Conservation (phyloP, 92 coral and sea anemone species). For the Desmophyllum pertusum region DNA sequence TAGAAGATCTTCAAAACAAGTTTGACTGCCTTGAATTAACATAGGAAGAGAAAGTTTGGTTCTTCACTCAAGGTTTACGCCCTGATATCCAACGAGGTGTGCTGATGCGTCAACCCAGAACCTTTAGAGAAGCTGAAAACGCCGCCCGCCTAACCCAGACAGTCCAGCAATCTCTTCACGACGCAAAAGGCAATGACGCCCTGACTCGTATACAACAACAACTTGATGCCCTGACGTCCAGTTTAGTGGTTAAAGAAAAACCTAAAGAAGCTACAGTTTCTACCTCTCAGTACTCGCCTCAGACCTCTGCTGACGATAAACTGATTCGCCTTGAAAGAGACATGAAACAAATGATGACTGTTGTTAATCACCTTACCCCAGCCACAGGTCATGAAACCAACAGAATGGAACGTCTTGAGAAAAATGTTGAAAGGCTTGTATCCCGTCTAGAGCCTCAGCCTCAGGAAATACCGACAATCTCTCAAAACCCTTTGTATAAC, state of each 20-base stretch:
- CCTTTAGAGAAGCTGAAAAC: background rate
- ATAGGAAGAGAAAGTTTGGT: background rate
- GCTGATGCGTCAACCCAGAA: background rate
- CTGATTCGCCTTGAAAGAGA: no score
- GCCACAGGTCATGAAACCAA: no score
- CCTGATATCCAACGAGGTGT: background rate
- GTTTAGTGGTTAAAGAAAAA: background rate
- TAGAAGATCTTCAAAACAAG: background rate
- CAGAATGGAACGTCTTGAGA: no score
- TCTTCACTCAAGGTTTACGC: slow-evolving; percentile 2
- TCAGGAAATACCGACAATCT: no score
- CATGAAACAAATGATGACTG: background rate
- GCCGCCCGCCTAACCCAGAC: background rate
- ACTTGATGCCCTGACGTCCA: background rate
- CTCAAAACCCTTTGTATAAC: no score
- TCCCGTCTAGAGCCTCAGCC: no score
- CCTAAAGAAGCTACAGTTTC: background rate
- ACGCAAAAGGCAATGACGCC: background rate
- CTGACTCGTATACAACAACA: background rate
- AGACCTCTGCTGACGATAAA: background rate
- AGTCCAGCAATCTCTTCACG: background rate
- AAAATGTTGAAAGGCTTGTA: no score
- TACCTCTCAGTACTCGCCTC: no score
- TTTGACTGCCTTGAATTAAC: background rate
- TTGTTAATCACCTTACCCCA: background rate